These are phyloP conservation scores for Archocentrus centrarchus DNA, from an alignment of 2,113 vertebrate species.

Conservation along the genomic window DNA sequence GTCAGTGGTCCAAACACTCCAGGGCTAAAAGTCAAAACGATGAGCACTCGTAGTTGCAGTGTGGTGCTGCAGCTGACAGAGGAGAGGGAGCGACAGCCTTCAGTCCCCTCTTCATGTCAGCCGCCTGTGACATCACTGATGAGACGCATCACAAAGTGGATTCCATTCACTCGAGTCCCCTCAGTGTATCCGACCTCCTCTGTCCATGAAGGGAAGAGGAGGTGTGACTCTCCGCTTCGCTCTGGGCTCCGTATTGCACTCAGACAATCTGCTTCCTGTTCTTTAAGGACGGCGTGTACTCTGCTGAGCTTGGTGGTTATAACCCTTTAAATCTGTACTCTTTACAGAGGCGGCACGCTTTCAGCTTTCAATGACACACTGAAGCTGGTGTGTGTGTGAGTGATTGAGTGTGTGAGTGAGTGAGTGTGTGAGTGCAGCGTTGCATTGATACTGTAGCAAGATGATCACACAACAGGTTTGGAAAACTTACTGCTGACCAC, in stretches of 20 bases:
- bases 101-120: neutral
- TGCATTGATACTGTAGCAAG: conserved; percentile 32
- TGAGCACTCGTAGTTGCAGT: neutral
- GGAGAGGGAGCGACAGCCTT: neutral
- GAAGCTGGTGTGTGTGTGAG: neutral
- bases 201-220: neutral
- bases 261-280: conserved; percentile 70
- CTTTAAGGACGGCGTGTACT: neutral
- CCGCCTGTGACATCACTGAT: neutral
- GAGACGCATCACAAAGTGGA: neutral
- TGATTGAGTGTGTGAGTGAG: neutral
- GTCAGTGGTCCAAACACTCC: neutral
- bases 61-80: neutral
- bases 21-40: neutral
- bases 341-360: neutral
- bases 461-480: neutral
- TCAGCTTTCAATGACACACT: neutral
- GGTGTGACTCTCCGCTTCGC: neutral
- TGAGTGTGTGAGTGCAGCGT: neutral
- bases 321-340: conserved; percentile 31
- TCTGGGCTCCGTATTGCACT: conserved; percentile 57
- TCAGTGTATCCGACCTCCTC: neutral
- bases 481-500: conserved; percentile 54
- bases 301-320: conserved; percentile 1
- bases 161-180: neutral